These are phyloP conservation scores for Microcebus lehilahytsara DNA, from an alignment of 2,113 vertebrate species.

Conservation along the genomic window DNA sequence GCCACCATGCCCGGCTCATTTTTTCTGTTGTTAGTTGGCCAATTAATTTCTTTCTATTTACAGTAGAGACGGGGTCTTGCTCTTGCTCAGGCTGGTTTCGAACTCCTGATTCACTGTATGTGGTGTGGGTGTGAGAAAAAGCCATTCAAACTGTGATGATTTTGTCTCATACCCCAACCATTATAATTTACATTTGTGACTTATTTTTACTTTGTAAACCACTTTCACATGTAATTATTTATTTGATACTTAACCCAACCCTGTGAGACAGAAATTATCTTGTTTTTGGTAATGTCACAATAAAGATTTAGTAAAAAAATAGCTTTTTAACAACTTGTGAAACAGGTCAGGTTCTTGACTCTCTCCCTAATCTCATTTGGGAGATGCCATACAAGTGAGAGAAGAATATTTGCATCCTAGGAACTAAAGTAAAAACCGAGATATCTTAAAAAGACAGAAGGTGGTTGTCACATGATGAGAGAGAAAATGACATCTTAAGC, in stretches of 20 bases:
- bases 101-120: no score
- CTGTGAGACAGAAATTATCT: not conserved
- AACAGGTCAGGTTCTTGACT: not conserved
- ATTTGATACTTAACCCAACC: not conserved
- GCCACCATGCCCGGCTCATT: no score
- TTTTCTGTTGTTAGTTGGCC: no score
- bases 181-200: not conserved
- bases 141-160: not conserved
- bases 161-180: not conserved
- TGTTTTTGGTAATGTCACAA: not conserved
- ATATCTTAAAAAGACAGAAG: not conserved
- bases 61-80: no score
- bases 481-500: not conserved
- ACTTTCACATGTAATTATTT: not conserved
- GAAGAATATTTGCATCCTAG: not conserved
- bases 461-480: not conserved
- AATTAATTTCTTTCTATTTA: no score
- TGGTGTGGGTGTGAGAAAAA: not conserved
- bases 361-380: not conserved
- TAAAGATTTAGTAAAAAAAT: not conserved
- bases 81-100: no score
- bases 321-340: not conserved
- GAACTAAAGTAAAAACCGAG: not conserved
- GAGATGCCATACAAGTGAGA: not conserved
- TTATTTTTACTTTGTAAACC: not conserved